Evolutionary conservation across 2,113 vertebrate species (phyloP), one percentile per base, ranked within the genome.

Genomic region (Kryptolebias marmoratus): DNA sequence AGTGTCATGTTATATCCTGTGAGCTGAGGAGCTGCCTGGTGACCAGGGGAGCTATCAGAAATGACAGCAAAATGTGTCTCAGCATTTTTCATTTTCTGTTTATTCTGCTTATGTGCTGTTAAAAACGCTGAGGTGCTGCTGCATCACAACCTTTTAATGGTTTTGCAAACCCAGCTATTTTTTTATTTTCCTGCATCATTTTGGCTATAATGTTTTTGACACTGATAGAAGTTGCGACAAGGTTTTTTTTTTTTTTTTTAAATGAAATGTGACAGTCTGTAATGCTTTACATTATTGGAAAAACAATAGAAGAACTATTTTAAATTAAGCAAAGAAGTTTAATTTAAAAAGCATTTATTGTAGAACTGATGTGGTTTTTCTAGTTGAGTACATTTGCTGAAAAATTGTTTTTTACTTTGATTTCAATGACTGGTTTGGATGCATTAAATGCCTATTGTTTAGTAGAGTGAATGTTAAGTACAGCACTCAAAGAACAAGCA

Each of bases 111-210:
- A 49, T 44, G 30, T 27, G 18, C 12, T 39, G 52, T 32, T 68
- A 52, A 70, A 68, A 59, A 60, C 14, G 56, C 68, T 60, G 56
- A 70, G 36, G 64, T 7, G 30, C 56, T 50, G 28, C 67, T 36
- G 55, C 44, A 39, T 70, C 47, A 36, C 32, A 52, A 13, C 42
- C 56, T 60, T 39, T 50, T 30, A 42, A 60, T 30, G 47, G 48
- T 30, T 60, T 52, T 60, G 54, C 54, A 58, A 48, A 58, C 42
- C 3, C 54, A 49, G 30, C 66, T 49, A 3, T 36, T 68, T 48
- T 68, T 45, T n/a, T 57, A 22, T 22, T n/a, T n/a, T 57, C 56
- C 9, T 15, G n/a, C 44, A 48, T 59, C 28, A 50, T 22, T 9
- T 57, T 57, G 27, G 42, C 18, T 28, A 13, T 15, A 68, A 18